Base-by-base conservation (phyloP, 1,140 invertebrate species). In the Trachymyrmex cornetzi region DNA sequence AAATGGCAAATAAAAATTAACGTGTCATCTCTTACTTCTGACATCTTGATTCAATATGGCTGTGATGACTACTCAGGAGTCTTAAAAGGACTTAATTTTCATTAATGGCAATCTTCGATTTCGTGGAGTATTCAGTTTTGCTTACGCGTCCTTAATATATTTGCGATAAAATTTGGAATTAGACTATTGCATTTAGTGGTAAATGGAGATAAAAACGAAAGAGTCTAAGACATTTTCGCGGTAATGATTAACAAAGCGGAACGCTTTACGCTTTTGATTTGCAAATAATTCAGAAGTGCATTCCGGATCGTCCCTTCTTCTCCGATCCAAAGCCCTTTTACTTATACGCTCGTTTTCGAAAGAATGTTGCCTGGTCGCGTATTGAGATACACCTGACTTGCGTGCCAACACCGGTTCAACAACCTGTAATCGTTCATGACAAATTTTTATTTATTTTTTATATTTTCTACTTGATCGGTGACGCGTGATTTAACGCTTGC, bases 261-360 rank as follows among this genome's bases (percentile, higher is more conserved):
- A 81, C 55, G 19, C 27, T n/a, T 69, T 55, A 24, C n/a, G 27
- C 55, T 84, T 61, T 11, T 61, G 80, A 84, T 84, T 84, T 61
- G 69, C 80, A 48, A 44, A 84, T 44, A 74, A 75, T 84, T 44
- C 69, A 84, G 57, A 84, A 84, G 24, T 75, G 80, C 69, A 84
- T 82, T 71, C 50, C 63, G 11, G 11, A 74, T 61, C 30, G 80
- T 38, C 50, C 72, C 64, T 57, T 84, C 86, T 57, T 79, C 84
- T 72, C 0, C n/a, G 48, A 77, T 69, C 69, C 7, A n/a, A 48
- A 48, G 57, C 48, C 66, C 82, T 81, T 89, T 89, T 89, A 77
- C 79, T 89, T 87, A 87, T 77, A 38, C 67, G 57, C 82, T 57
- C 64, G 61, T 89, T 89, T 89, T 89, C 84, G 88, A 82, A 89